A percentile compares a stretch with the other conserved stretches of the same genome.
These are phyloP conservation scores for Drosophila pachea DNA, from an alignment of 1,140 invertebrate species.

Conservation along the genomic window DNA sequence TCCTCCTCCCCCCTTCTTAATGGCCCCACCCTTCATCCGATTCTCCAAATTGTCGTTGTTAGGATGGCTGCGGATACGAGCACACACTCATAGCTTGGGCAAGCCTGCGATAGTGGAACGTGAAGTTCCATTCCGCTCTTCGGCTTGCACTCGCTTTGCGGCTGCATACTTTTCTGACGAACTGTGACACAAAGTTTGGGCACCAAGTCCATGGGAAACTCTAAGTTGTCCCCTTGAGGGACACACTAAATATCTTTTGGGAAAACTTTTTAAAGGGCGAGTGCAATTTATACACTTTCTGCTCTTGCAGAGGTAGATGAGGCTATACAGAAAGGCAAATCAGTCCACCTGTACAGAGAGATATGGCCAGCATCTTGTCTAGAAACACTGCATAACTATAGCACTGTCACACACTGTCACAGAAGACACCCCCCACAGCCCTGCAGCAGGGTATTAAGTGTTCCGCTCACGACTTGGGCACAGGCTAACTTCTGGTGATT, in stretches of 20 bases:
- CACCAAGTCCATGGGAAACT: background rate
- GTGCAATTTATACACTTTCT: background rate
- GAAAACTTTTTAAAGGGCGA: background rate
- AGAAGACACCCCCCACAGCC: no score
- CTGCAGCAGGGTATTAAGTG: no score
- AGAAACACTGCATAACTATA: no score
- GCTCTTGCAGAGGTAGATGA: background rate
- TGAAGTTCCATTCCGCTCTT: background rate
- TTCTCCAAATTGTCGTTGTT: no score
- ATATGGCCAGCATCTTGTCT: background rate
- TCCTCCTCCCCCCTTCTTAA: no score
- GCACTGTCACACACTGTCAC: no score
- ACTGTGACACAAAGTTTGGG: background rate
- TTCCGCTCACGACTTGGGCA: no score
- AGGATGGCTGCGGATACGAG: no score
- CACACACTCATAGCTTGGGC: no score
- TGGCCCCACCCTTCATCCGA: no score
- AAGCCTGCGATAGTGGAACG: no score
- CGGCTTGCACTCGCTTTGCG: background rate
- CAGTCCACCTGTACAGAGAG: background rate
- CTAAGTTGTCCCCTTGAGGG: background rate
- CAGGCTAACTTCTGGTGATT: no score
- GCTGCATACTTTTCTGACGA: slow-evolving; percentile 5
- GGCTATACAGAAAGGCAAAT: background rate
- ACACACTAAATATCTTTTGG: background rate